Percentiles rank a stretch among this genome's conserved stretches.
phyloP scores from a whole-genome alignment of 2,888 invertebrate genomes.

The Amphipyra tragopoginis region DNA sequence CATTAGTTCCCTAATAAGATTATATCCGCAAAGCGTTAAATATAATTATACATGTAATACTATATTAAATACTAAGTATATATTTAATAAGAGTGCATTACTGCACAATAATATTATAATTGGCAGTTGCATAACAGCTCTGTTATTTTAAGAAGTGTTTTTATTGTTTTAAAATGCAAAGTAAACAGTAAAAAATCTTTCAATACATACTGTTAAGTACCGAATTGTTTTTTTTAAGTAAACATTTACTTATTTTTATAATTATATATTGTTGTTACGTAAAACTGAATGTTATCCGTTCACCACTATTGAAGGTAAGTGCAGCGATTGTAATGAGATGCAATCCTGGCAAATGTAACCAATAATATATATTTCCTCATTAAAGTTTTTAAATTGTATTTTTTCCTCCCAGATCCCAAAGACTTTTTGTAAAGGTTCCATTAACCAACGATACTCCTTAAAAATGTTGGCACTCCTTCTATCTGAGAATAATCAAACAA shows the following conservation, averaged over 20 bases:
- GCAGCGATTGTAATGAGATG: no score
- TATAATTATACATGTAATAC: neutral
- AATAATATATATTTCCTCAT: no score
- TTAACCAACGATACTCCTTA: no score
- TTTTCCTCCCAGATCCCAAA: no score
- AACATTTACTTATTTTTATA: constrained; percentile 1
- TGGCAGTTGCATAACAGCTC: neutral
- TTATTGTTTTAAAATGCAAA: constrained; percentile 12
- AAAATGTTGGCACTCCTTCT: no score
- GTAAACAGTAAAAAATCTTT: constrained; percentile 10
- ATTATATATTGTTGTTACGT: constrained; percentile 6
- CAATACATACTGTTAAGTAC: constrained; percentile 2
- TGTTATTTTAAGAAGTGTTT: constrained; percentile 2
- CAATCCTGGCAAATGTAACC: no score
- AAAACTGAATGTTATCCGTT: constrained; percentile 4
- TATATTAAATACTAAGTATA: neutral
- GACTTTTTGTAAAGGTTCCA: no score
- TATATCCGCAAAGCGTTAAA: neutral
- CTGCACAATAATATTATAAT: constrained; percentile 4
- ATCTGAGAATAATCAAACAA: no score
- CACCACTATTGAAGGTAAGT: constrained; percentile 1
- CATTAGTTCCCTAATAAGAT: neutral
- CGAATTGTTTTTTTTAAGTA: constrained; percentile 5
- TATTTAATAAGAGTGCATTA: neutral
- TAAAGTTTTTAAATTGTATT: no score